phyloP scores from a whole-genome alignment of 2,888 invertebrate species.

The Drosophila anceps region DNA sequence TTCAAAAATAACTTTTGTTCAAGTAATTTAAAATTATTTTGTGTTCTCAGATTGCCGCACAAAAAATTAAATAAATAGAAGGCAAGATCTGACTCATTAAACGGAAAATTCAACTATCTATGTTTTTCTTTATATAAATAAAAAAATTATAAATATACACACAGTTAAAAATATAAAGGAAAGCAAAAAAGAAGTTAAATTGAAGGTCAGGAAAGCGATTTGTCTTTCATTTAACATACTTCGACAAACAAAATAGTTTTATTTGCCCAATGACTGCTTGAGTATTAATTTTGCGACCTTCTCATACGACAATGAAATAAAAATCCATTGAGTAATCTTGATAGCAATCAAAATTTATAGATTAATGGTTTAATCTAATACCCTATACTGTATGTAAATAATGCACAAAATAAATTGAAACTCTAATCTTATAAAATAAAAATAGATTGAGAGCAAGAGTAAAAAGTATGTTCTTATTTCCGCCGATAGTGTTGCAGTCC shows the following conservation, averaged over 20 bases:
- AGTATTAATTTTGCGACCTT: neutral
- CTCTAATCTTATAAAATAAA: slow-evolving; percentile 32
- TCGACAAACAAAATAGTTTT: neutral
- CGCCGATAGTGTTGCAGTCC: slow-evolving; percentile 19
- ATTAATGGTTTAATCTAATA: slow-evolving; percentile 33
- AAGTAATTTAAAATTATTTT: neutral
- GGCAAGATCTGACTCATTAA: neutral
- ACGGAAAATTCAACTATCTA: neutral
- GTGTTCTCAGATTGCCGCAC: too few relatives aligned
- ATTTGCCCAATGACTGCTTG: neutral
- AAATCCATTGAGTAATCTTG: slow-evolving; percentile 13
- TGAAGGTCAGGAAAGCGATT: neutral
- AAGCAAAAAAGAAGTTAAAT: neutral
- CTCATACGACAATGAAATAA: neutral
- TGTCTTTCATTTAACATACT: neutral
- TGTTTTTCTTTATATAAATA: neutral
- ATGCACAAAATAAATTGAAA: slow-evolving; percentile 10
- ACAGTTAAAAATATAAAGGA: too few relatives aligned
- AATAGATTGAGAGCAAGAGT: neutral
- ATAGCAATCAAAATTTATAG: slow-evolving; percentile 16
- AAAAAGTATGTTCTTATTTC: slow-evolving; percentile 13
- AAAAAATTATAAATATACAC: neutral
- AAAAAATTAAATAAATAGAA: neutral
- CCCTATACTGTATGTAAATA: slow-evolving; percentile 33
- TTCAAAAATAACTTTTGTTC: neutral